Conservation (phyloP, 2,888 invertebrate genomes). For the Zygogramma bicolorata region DNA sequence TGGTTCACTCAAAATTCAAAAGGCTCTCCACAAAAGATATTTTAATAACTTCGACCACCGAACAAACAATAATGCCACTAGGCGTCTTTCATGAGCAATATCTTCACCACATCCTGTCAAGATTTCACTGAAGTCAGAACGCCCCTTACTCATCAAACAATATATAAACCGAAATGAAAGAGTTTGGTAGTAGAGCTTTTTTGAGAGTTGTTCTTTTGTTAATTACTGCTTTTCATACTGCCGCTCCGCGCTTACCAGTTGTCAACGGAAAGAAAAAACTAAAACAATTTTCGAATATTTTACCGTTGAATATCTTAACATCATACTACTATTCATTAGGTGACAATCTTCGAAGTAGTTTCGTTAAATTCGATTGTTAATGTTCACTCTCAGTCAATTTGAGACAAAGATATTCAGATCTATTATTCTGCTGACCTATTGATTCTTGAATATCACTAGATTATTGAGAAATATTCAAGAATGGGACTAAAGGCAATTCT, state of each 20-base stretch:
- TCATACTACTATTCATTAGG: too few relatives aligned
- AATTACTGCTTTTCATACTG: conserved; percentile 49
- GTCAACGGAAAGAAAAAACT: neutral
- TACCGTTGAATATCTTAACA: too few relatives aligned
- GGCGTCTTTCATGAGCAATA: conserved; percentile 17
- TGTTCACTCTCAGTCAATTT: too few relatives aligned
- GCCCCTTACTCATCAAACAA: conserved; percentile 37
- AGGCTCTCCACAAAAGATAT: neutral
- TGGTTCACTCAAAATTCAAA: neutral
- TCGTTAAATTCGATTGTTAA: too few relatives aligned
- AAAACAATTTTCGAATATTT: neutral
- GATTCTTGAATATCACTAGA: too few relatives aligned
- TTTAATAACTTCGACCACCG: neutral
- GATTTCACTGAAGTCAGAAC: conserved; percentile 49
- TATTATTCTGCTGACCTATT: too few relatives aligned
- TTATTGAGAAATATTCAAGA: too few relatives aligned
- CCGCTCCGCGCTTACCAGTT: conserved; percentile 22
- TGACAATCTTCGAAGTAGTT: too few relatives aligned
- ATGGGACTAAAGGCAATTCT: too few relatives aligned
- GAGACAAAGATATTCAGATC: too few relatives aligned
- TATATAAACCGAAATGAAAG: conserved; percentile 27
- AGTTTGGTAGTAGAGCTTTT: conserved; percentile 41
- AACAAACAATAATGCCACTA: conserved; percentile 11
- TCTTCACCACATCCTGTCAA: conserved; percentile 43
- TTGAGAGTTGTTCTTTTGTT: conserved; percentile 46